A percentile compares a stretch with the other conserved stretches of the same genome.
Evolutionary conservation across 2,113 vertebrate genomes (phyloP).

Genomic region (Choloepus hoffmanni): DNA sequence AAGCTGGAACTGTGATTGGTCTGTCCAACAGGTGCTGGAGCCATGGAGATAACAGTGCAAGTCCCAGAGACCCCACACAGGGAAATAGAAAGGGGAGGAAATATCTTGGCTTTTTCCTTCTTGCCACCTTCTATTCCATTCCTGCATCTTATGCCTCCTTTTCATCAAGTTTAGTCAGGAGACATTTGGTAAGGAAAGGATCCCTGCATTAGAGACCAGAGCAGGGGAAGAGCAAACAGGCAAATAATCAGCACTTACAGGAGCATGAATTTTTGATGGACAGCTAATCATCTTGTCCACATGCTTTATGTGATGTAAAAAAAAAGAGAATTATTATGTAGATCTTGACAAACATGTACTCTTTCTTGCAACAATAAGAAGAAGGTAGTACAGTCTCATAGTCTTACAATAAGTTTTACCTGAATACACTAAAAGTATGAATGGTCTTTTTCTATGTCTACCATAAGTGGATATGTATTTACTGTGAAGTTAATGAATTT

Average conservation of each 20-base stretch:
- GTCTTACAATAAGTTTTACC: neutral
- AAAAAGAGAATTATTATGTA: neutral
- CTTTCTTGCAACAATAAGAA: neutral
- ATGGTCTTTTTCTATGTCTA: neutral
- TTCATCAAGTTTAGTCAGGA: neutral
- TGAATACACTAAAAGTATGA: neutral
- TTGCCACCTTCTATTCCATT: neutral
- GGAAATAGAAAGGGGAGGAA: neutral
- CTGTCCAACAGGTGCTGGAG: neutral
- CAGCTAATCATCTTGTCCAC: neutral
- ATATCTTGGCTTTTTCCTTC: neutral
- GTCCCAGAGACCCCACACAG: neutral
- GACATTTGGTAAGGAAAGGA: neutral
- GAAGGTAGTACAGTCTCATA: neutral
- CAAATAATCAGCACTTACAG: neutral
- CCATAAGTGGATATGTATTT: neutral
- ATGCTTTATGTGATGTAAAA: neutral
- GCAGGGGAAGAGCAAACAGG: neutral
- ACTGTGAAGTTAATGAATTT: neutral
- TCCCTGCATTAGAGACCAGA: neutral
- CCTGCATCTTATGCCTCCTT: neutral
- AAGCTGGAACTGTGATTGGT: neutral
- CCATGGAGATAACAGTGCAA: neutral
- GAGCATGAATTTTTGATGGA: neutral
- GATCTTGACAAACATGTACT: neutral